Conservation (phyloP, 1,140 invertebrate species). For the Ladona fulva region DNA sequence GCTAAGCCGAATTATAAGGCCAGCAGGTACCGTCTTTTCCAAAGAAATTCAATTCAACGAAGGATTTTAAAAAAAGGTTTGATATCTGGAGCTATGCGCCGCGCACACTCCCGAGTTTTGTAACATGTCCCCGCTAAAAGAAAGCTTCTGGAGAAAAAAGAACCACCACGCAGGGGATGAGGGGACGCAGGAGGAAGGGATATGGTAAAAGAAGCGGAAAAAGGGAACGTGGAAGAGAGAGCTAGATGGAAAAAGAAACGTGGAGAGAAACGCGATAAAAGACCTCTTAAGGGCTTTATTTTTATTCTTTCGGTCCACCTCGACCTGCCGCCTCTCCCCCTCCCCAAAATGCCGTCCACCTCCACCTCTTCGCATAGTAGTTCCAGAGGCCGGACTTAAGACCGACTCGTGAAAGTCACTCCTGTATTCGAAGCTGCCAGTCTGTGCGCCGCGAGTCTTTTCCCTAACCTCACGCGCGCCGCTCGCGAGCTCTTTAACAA, state of each 20-base stretch:
- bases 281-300: not conserved
- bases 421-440: not conserved
- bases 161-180: not conserved
- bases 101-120: no score
- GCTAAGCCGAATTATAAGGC: no score
- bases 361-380: not conserved
- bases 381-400: not conserved
- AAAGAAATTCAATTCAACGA: no score
- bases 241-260: not conserved
- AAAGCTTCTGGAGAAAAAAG: no score
- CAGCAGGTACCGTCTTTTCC: no score
- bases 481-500: not conserved
- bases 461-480: not conserved
- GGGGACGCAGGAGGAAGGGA: not conserved
- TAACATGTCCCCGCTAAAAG: no score
- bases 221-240: not conserved
- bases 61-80: no score
- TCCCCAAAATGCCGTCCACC: not conserved
- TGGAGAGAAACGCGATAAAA: not conserved
- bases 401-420: constrained; percentile 2
- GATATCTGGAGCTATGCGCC: no score
- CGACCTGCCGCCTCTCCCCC: not conserved
- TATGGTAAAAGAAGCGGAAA: not conserved
- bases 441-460: not conserved
- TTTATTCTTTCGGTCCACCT: not conserved